Evolutionary conservation across 1,140 invertebrate species (phyloP).

Genomic region (Drosophila mojavensis): DNA sequence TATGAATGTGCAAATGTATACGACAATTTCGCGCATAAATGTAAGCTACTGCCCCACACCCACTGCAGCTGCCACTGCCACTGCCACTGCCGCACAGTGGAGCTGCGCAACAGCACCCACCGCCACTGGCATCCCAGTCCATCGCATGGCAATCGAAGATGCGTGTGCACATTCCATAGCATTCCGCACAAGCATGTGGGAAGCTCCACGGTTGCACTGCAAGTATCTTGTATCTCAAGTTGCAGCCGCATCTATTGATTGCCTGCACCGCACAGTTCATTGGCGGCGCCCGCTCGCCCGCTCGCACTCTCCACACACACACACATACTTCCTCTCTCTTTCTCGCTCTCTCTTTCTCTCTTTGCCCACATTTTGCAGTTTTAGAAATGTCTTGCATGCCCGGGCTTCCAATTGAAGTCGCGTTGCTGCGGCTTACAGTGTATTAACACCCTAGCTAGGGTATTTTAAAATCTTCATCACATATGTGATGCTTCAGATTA

Average conservation of each 20-base stretch:
- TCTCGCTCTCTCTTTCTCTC: not conserved
- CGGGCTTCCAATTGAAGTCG: slow-evolving; percentile 34
- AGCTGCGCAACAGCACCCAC: not conserved
- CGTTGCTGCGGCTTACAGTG: slow-evolving; percentile 38
- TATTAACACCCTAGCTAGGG: slow-evolving; percentile 18
- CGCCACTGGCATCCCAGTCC: slow-evolving; percentile 2
- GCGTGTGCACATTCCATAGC: slow-evolving; percentile 77
- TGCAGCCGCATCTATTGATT: slow-evolving; percentile 73
- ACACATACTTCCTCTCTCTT: not conserved
- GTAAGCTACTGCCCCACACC: slow-evolving; percentile 61
- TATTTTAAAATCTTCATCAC: not conserved
- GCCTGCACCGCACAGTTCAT: slow-evolving; percentile 66
- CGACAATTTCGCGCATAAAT: slow-evolving; percentile 82
- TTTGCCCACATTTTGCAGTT: slow-evolving; percentile 26
- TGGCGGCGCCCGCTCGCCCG: slow-evolving; percentile 25
- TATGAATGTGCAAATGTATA: slow-evolving; percentile 83
- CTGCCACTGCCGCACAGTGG: slow-evolving; percentile 47
- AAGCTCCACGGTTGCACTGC: slow-evolving; percentile 67
- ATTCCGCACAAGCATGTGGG: slow-evolving; percentile 65
- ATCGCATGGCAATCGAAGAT: slow-evolving; percentile 73
- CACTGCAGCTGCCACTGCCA: slow-evolving; percentile 44
- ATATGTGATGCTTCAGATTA: no score
- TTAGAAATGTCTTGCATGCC: slow-evolving; percentile 34
- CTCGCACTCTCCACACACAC: not conserved
- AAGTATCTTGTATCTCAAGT: slow-evolving; percentile 70